Conservation (phyloP, 2,113 vertebrate genomes). For the Crotalus horridus region DNA sequence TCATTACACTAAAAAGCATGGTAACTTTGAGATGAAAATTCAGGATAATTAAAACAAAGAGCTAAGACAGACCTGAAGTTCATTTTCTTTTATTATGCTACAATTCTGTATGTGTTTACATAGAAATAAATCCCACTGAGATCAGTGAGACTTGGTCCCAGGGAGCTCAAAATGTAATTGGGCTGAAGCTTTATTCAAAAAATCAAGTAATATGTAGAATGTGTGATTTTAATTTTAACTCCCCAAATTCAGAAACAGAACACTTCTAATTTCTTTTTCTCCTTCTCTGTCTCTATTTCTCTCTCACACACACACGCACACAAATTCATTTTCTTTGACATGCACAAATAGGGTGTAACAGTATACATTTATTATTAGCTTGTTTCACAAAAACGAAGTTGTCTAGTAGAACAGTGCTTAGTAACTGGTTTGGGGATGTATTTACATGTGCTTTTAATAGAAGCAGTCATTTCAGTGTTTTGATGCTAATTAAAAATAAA, state of each 20-base stretch:
- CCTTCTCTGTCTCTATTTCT: not conserved
- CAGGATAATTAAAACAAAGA: not conserved
- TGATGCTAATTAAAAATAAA: not conserved
- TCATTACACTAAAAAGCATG: not conserved
- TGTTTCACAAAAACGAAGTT: not conserved
- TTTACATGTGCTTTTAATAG: not conserved
- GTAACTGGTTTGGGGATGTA: not conserved
- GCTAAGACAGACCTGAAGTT: not conserved
- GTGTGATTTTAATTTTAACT: not conserved
- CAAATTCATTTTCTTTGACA: too few relatives aligned
- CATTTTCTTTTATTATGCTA: not conserved
- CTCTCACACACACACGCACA: not conserved
- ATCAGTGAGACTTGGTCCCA: not conserved
- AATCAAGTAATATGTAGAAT: not conserved
- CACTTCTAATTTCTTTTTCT: not conserved
- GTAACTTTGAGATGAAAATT: not conserved
- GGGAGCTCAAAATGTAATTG: not conserved
- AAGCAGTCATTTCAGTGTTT: not conserved
- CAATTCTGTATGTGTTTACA: not conserved
- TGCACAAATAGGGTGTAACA: not conserved
- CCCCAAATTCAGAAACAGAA: not conserved
- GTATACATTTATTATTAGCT: not conserved
- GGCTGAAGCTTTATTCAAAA: not conserved
- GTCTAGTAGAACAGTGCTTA: not conserved
- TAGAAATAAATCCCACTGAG: not conserved